Percentiles rank a stretch among this genome's conserved stretches.
Evolutionary conservation across 1,140 invertebrate species (phyloP).

Genomic region (Leptopilina boulardi): DNA sequence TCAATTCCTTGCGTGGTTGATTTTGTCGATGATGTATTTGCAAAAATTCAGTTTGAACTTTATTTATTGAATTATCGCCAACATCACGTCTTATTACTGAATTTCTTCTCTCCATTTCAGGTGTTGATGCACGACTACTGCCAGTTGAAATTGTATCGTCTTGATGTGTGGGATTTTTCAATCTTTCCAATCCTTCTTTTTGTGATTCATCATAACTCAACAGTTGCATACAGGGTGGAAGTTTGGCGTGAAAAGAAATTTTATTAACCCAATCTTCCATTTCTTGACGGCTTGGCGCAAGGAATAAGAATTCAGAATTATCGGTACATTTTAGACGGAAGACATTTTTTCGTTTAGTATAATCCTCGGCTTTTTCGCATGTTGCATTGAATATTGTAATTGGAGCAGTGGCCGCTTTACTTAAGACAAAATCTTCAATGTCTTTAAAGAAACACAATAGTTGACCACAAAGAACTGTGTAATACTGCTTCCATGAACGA

Average conservation of each 20-base stretch:
- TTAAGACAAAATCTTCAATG: slow-evolving; percentile 90
- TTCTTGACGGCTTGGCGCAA: slow-evolving; percentile 83
- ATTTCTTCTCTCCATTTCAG: slow-evolving; percentile 74
- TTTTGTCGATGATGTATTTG: slow-evolving; percentile 68
- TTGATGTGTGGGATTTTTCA: slow-evolving; percentile 61
- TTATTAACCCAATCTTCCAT: slow-evolving; percentile 97
- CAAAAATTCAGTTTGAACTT: slow-evolving; percentile 67
- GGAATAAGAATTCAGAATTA: slow-evolving; percentile 94
- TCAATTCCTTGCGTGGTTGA: slow-evolving; percentile 43
- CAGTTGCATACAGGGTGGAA: slow-evolving; percentile 92
- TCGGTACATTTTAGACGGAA: slow-evolving; percentile 92
- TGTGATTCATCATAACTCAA: slow-evolving; percentile 85
- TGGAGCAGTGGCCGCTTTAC: slow-evolving; percentile 92
- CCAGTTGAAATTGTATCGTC: slow-evolving; percentile 70
- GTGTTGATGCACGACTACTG: slow-evolving; percentile 75
- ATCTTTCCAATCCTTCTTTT: slow-evolving; percentile 70
- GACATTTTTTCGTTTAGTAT: slow-evolving; percentile 96
- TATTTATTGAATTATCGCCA: slow-evolving; percentile 56
- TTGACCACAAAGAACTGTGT: slow-evolving; percentile 97
- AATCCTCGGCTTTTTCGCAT: slow-evolving; percentile 92
- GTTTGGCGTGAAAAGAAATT: slow-evolving; percentile 93
- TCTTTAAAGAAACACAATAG: slow-evolving; percentile 99
- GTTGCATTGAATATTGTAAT: slow-evolving; percentile 91
- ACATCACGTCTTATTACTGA: slow-evolving; percentile 72
- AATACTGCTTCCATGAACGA: slow-evolving; percentile 96